Evolutionary conservation across 2,113 vertebrate species (phyloP).

Genomic region (Oplegnathus fasciatus): DNA sequence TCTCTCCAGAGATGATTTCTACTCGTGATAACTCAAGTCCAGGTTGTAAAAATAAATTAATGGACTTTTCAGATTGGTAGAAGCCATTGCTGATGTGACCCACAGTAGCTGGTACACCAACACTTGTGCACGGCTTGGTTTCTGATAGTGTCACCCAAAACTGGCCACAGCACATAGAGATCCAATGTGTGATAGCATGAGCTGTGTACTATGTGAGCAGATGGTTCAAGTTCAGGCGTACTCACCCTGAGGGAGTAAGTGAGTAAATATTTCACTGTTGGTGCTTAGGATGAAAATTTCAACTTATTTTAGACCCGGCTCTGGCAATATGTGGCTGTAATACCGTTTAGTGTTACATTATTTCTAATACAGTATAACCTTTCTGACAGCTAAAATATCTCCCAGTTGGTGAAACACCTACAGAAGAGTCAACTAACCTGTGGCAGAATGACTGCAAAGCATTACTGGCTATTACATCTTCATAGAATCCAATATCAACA

Average conservation of each 20-base stretch:
- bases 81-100: constrained; percentile 19
- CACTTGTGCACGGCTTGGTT: not conserved
- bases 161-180: constrained; percentile 11
- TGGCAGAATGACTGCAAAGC: no score
- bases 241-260: constrained; percentile 6
- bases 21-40: constrained; percentile 23
- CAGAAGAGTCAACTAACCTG: no score
- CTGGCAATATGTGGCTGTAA: not conserved
- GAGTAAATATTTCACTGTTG: constrained; percentile 43
- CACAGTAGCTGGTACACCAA: not conserved
- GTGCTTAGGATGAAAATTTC: constrained; percentile 16
- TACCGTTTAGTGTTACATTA: not conserved
- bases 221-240: constrained; percentile 49
- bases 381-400: no score
- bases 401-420: no score
- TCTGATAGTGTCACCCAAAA: constrained; percentile 24
- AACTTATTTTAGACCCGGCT: not conserved
- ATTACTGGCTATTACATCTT: no score
- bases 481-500: no score
- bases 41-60: constrained; percentile 9
- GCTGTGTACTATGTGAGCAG: constrained; percentile 39
- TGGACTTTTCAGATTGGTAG: constrained; percentile 19
- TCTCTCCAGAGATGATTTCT: constrained; percentile 32
- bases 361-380: constrained; percentile 3
- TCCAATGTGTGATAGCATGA: constrained; percentile 13